phyloP scores from a whole-genome alignment of 2,888 invertebrate species.

The Stictocephala bisonia region DNA sequence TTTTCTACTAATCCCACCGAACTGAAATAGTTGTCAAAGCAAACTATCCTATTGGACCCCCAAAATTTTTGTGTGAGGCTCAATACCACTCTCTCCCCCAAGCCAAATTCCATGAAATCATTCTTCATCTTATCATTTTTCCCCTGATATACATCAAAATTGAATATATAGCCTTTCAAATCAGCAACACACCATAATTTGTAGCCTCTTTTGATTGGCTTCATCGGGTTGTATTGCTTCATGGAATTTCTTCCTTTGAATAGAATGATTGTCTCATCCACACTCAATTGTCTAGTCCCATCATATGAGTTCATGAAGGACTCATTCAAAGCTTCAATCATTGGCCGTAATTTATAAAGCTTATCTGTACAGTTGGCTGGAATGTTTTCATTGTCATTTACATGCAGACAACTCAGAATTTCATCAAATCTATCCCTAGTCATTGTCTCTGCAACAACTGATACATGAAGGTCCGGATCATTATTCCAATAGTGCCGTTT shows the following conservation, averaged over 20 bases:
- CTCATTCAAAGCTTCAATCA: neutral
- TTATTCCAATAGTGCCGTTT: neutral
- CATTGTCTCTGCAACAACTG: constrained; percentile 2
- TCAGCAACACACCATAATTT: constrained; percentile 30
- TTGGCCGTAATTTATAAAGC: constrained; percentile 4
- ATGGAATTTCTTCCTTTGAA: constrained; percentile 1
- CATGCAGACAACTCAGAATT: neutral
- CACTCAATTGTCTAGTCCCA: neutral
- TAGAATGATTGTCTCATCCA: constrained; percentile 12
- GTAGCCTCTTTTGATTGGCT: constrained; percentile 24
- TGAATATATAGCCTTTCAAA: neutral
- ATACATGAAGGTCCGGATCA: neutral
- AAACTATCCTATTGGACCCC: neutral
- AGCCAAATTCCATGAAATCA: constrained; percentile 2
- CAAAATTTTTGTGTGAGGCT: constrained; percentile 13
- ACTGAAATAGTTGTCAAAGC: constrained; percentile 22
- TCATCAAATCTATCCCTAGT: constrained; percentile 4
- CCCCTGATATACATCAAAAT: constrained; percentile 31
- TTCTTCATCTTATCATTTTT: neutral
- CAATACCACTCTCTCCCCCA: constrained; percentile 24
- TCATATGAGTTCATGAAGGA: constrained; percentile 11
- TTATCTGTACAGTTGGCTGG: constrained; percentile 10
- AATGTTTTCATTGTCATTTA: constrained; percentile 16
- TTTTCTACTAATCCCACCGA: neutral
- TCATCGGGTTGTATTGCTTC: constrained; percentile 28